Conservation (phyloP, 1,140 invertebrate genomes). For the Drosophila ambigua region DNA sequence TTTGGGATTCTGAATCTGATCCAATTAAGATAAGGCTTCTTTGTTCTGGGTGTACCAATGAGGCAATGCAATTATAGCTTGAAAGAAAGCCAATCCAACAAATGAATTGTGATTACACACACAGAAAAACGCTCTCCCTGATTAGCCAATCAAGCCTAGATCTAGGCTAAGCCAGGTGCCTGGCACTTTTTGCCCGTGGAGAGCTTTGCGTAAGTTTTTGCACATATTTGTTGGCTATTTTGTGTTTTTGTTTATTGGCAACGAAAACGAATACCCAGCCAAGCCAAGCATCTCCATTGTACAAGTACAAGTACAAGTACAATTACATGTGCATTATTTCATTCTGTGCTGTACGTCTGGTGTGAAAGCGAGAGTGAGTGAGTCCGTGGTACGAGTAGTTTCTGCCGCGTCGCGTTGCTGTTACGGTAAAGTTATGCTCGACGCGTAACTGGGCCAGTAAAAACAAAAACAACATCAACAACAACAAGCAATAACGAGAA, state of each 20-base stretch:
- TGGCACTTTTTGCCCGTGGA: not conserved
- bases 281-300: not conserved
- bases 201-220: constrained; percentile 27
- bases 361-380: constrained; percentile 73
- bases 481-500: constrained; percentile 40
- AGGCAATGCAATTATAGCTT: no score
- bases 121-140: no score
- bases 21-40: not conserved
- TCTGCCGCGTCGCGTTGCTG: constrained; percentile 19
- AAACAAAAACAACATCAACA: constrained; percentile 10
- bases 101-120: no score
- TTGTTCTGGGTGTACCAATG: no score
- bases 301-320: not conserved
- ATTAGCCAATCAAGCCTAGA: no score
- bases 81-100: no score
- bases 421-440: constrained; percentile 51
- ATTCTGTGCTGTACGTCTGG: constrained; percentile 5
- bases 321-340: no score
- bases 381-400: no score
- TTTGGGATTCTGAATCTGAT: not conserved
- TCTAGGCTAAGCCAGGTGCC: not conserved
- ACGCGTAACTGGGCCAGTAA: constrained; percentile 53
- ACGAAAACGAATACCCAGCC: constrained; percentile 20
- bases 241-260: constrained; percentile 44
- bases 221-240: not conserved